Evolutionary conservation across 1,140 invertebrate species (phyloP).

Genomic region (Phymastichus coffea): DNA sequence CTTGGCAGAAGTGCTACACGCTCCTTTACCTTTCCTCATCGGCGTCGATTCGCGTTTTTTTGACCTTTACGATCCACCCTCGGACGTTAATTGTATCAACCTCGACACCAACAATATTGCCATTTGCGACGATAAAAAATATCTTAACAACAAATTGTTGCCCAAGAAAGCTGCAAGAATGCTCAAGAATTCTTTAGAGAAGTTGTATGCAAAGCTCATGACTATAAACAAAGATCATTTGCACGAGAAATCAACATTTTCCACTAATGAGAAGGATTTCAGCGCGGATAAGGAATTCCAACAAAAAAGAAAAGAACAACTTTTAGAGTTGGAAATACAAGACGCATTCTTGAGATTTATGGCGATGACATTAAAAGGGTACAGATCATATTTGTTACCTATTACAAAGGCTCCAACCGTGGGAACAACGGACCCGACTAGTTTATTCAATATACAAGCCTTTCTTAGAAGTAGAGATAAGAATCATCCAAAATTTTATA

Average conservation of each 20-base stretch:
- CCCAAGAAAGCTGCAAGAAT: constrained; percentile 85
- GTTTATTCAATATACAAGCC: constrained; percentile 91
- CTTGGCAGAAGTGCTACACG: constrained; percentile 84
- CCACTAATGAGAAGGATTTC: constrained; percentile 49
- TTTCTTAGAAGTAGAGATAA: constrained; percentile 72
- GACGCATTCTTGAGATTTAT: constrained; percentile 97
- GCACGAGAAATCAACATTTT: neutral
- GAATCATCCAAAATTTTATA: constrained; percentile 89
- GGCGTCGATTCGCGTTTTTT: constrained; percentile 97
- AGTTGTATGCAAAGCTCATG: constrained; percentile 61
- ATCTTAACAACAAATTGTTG: constrained; percentile 79
- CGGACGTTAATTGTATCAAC: constrained; percentile 97
- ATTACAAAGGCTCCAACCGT: constrained; percentile 93
- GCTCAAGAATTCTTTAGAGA: constrained; percentile 72
- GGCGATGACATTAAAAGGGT: constrained; percentile 89
- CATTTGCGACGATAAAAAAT: constrained; percentile 84
- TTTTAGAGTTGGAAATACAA: constrained; percentile 90
- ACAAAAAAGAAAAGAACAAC: constrained; percentile 71
- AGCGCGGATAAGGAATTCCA: constrained; percentile 72
- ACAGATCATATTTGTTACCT: constrained; percentile 85
- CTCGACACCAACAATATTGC: constrained; percentile 95
- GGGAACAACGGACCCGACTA: constrained; percentile 90
- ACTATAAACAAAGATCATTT: constrained; percentile 27
- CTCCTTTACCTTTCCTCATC: constrained; percentile 95
- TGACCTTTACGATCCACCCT: constrained; percentile 93